These are phyloP conservation scores for Amitus sp. DNA, from an alignment of 2,888 invertebrate species.

Conservation along the genomic window DNA sequence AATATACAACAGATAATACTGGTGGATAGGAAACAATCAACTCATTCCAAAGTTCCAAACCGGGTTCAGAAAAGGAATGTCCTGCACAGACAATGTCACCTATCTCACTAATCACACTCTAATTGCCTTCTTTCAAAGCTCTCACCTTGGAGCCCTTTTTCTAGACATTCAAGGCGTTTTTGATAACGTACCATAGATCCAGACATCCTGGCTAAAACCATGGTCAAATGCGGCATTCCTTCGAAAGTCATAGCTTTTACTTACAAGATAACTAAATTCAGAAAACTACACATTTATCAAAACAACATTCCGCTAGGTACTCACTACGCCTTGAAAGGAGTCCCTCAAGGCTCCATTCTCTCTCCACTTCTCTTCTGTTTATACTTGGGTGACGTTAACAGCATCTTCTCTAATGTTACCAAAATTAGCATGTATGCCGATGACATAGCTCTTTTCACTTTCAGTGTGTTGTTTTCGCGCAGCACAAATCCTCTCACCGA, in stretches of 20 bases:
- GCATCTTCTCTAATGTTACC: no score
- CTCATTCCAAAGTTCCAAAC: background rate
- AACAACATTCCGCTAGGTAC: background rate
- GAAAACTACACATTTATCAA: background rate
- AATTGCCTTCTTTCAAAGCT: background rate
- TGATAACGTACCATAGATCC: no score
- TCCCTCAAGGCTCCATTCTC: background rate
- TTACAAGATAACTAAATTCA: background rate
- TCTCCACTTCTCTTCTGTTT: background rate
- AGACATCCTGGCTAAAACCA: background rate
- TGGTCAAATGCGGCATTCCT: background rate
- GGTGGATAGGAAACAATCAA: background rate
- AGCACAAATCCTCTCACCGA: no score
- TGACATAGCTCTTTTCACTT: background rate
- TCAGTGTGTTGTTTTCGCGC: no score
- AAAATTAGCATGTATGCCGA: background rate
- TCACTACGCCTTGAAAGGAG: background rate
- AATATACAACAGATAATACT: no score
- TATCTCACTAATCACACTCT: background rate
- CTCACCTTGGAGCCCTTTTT: background rate
- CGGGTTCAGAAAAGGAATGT: background rate
- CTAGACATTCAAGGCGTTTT: no score
- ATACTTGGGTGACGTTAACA: background rate
- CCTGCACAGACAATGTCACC: background rate
- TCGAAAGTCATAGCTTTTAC: background rate